Base-by-base conservation (phyloP, 1,140 invertebrate species). In the Aphaenogaster floridana region DNA sequence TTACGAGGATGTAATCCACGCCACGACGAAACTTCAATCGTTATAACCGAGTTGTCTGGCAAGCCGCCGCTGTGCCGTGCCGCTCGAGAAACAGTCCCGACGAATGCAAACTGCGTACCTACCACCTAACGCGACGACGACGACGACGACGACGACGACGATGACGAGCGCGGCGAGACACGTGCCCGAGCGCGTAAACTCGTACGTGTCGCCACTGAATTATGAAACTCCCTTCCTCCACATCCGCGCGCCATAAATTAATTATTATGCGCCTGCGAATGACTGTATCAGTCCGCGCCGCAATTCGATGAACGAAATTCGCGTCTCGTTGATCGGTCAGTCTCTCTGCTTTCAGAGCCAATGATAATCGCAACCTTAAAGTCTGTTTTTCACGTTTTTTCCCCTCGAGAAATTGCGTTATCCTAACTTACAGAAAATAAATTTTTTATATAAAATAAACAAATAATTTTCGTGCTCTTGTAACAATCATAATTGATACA, bases 21-120 rank as follows among this genome's bases (percentile, higher is more conserved):
- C 71, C 61, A 88, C 77, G 87, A 86, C 83, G 87, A 91, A 93
- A 93, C 92, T 93, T 93, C 90, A 92, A 93, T 93, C 92, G 92
- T 93, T 93, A 93, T 91, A 92, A 93, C 89, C 87, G 90, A 93
- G 89, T 93, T 93, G 91, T 91, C 90, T 90, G 85, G 81, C 90
- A 87, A 87, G 79, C 84, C 85, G 64, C 74, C 54, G 28, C 68
- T 45, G 52, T 34, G 17, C n/a, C 84, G 77, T 80, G 71, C 84
- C 89, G 88, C 88, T 89, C 90, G 86, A 81, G 78, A 91, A 88
- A 88, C 90, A 91, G 86, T 86, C 85, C 66, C 87, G 86, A 92
- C 87, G 90, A 91, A 92, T 92, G 85, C 87, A 72, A 48, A 81
- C 76, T 68, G 76, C 74, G 69, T 86, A 79, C 79, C 54, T 68